A percentile compares a stretch with the other conserved stretches of the same genome.
Evolutionary conservation across 2,113 vertebrate species (phyloP).

Genomic region (Saguinus midas): DNA sequence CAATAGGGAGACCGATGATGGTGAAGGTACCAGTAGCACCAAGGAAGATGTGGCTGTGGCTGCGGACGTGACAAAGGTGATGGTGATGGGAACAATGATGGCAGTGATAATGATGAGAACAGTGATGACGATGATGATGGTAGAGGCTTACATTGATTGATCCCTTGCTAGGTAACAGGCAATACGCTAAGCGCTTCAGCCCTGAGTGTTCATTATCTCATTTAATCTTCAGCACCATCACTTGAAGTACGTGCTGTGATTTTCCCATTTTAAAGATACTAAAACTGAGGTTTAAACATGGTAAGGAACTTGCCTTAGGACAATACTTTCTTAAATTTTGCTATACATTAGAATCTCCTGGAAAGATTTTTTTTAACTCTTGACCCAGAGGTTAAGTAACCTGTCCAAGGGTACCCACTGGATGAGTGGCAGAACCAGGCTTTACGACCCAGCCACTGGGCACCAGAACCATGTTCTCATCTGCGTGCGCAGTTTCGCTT

Average conservation of each 20-base stretch:
- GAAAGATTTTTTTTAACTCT: not conserved
- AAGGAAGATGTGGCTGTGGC: no score
- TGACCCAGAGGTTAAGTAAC: not conserved
- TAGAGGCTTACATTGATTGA: accelerated
- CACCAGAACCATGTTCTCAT: accelerated
- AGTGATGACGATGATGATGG: no score
- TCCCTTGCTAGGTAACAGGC: not conserved
- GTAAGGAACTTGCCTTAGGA: not conserved
- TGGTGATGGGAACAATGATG: not conserved
- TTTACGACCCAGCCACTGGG: accelerated
- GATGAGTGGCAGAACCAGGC: not conserved
- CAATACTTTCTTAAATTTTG: not conserved
- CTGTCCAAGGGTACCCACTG: not conserved
- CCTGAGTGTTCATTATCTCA: no score
- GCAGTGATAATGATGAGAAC: accelerated
- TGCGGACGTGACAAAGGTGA: not conserved
- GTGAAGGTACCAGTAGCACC: not conserved
- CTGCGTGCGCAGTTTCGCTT: not conserved
- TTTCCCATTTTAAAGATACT: not conserved
- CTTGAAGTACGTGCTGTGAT: not conserved
- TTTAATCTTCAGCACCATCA: not conserved
- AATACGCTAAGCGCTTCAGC: accelerated
- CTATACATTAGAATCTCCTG: no score
- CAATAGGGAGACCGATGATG: not conserved
- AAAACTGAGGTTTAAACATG: not conserved